Base-by-base conservation (phyloP, 92 coral and sea anemone genomes). In the Pocillopora meandrina region DNA sequence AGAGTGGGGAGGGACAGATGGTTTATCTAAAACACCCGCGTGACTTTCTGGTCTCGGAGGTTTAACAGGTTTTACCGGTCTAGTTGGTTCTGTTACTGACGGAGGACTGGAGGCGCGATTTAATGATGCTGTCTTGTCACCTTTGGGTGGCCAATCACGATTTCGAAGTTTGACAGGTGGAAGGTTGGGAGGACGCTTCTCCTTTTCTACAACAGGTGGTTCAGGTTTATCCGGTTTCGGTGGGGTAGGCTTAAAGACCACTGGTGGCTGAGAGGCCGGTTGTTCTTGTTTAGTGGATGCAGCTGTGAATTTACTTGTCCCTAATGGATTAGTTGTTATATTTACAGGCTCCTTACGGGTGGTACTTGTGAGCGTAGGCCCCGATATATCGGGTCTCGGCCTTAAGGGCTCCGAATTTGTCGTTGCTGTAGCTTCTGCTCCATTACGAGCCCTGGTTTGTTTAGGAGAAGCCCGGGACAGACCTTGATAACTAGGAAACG, bases 41-140 rank as follows among this genome's bases (percentile, higher is more conserved):
- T 83, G 91, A 63, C 91, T 88, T 52, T 74, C 84, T 65, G 91
- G 91, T 52, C 91, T 67, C 49, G 9, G 19, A 10, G 86, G 86
- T 61, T 62, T 65, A 61, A 23, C 10, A 63, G 80, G 80, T 61
- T 47, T 61, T 34, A 71, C 56, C 16, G 61, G 77, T 56, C 21
- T 55, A 14, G 55, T 17, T n/a, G 86, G 62, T 61, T 82, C 78
- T 5, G 79, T 33, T 5, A 62, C 61, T 13, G 14, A 15, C 52
- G 86, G 79, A 2, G 86, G 86, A 49, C 80, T 61, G 3, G 86
- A 83, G 31, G 65, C 86, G 64, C 86, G 86, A 74, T 83, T 83
- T 61, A 83, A 83, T 47, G 86, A 83, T 56, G 42, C 71, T 61
- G 62, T 74, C 18, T 72, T 82, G 57, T 83, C 86, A 33, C 21